These are phyloP conservation scores for Harlomillsia oculata DNA, from an alignment of 1,140 invertebrate genomes.

Conservation along the genomic window DNA sequence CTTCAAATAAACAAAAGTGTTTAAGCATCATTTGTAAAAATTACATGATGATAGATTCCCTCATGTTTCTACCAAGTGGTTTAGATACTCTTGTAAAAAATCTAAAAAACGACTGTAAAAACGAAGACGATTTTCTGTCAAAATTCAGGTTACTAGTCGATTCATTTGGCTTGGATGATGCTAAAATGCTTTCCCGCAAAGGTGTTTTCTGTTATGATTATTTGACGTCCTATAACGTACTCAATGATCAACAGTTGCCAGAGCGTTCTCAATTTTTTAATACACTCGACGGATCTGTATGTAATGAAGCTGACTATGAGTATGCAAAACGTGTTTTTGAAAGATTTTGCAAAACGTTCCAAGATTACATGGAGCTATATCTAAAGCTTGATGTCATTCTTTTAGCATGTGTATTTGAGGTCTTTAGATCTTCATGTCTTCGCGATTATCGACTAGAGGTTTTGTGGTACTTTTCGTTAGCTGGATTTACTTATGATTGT, in stretches of 20 bases:
- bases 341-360: slow-evolving; percentile 34
- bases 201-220: slow-evolving; percentile 17
- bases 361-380: slow-evolving; percentile 38
- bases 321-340: slow-evolving; percentile 36
- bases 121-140: background rate
- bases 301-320: slow-evolving; percentile 29
- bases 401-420: slow-evolving; percentile 37
- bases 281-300: background rate
- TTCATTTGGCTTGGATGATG: background rate
- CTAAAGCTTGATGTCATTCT: slow-evolving; percentile 29
- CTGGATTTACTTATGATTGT: slow-evolving; percentile 37
- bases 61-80: background rate
- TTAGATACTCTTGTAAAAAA: background rate
- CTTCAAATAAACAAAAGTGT: slow-evolving; percentile 7
- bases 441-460: slow-evolving; percentile 34
- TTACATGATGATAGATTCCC: slow-evolving; percentile 1
- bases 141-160: background rate
- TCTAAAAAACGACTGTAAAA: background rate
- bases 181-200: slow-evolving; percentile 6
- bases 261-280: slow-evolving; percentile 20
- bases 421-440: slow-evolving; percentile 27
- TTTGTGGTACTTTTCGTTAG: slow-evolving; percentile 35
- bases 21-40: slow-evolving; percentile 2
- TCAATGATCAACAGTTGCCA: slow-evolving; percentile 33
- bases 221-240: slow-evolving; percentile 14